These are phyloP conservation scores for Hypselothyrea guttata DNA, from an alignment of 2,888 invertebrate genomes.

Conservation along the genomic window DNA sequence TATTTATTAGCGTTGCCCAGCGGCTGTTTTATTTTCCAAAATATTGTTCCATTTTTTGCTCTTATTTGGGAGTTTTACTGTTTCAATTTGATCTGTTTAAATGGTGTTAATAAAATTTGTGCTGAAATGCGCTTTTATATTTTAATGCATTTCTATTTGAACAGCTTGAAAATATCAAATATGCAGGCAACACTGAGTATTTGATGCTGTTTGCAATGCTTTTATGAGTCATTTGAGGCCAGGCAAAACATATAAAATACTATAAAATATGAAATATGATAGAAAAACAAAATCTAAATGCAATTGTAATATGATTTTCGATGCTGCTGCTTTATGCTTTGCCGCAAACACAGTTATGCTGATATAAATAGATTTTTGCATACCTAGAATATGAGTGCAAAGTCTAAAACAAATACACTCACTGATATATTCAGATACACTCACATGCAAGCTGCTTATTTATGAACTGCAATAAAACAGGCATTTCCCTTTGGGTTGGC, in stretches of 20 bases:
- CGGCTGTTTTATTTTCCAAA: too few species aligned
- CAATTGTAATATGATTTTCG: slow-evolving; percentile 46
- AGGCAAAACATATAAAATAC: slow-evolving; percentile 9
- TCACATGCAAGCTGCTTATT: slow-evolving; percentile 52
- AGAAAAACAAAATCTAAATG: slow-evolving; percentile 17
- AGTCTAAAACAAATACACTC: slow-evolving; percentile 15
- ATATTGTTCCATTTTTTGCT: not conserved
- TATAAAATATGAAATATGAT: not conserved
- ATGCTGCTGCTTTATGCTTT: slow-evolving; percentile 11
- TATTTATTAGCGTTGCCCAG: slow-evolving; percentile 44
- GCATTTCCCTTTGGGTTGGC: slow-evolving; percentile 41
- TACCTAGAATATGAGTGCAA: slow-evolving; percentile 17
- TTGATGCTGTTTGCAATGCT: slow-evolving; percentile 25
- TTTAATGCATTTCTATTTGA: slow-evolving; percentile 35
- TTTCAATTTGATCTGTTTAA: too few species aligned
- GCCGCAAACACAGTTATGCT: slow-evolving; percentile 53
- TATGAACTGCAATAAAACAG: slow-evolving; percentile 74
- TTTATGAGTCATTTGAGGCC: slow-evolving; percentile 25
- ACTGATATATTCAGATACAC: slow-evolving; percentile 11
- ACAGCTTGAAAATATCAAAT: slow-evolving; percentile 6
- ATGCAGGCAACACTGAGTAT: slow-evolving; percentile 2
- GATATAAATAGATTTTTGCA: slow-evolving; percentile 52
- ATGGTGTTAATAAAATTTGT: slow-evolving; percentile 52
- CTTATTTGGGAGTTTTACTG: not conserved
- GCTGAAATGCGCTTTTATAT: slow-evolving; percentile 50